Evolutionary conservation across 2,113 vertebrate genomes (phyloP).

Genomic region (Phylloscopus trochilus): DNA sequence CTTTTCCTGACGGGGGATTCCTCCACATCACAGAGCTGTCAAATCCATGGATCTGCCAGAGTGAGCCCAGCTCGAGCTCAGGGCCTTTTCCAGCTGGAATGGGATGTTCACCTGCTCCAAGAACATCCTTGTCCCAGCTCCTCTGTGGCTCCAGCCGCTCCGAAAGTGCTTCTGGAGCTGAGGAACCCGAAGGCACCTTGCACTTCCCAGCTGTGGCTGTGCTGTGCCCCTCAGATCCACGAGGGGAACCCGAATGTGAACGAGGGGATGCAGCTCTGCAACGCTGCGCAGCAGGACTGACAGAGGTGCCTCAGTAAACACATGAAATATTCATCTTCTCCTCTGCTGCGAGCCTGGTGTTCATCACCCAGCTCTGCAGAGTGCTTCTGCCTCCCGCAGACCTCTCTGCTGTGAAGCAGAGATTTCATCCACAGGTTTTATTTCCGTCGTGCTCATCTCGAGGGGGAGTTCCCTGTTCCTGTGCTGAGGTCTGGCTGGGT

Average conservation of each 20-base stretch:
- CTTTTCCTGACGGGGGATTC: background rate
- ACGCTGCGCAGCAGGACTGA: background rate
- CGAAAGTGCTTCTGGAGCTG: conserved; percentile 17
- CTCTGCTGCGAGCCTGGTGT: conserved; percentile 58
- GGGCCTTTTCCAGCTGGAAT: background rate
- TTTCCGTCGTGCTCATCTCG: background rate
- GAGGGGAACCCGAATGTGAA: background rate
- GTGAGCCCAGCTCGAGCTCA: background rate
- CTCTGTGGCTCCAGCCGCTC: background rate
- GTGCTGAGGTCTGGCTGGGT: background rate
- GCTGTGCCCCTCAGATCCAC: conserved; percentile 13
- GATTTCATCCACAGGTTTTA: background rate
- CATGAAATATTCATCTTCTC: conserved; percentile 37
- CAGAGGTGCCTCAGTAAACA: conserved; percentile 38
- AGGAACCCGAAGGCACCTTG: background rate
- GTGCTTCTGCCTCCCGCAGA: background rate
- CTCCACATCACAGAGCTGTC: background rate
- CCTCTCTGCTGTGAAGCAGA: background rate
- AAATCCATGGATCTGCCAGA: background rate
- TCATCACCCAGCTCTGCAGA: conserved; percentile 32
- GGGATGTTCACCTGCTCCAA: background rate
- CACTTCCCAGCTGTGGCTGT: conserved; percentile 28
- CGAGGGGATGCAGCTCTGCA: background rate
- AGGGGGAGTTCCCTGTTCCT: background rate
- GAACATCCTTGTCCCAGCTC: background rate